A percentile compares a stretch with the other conserved stretches of the same genome.
Conservation (phyloP, 2,888 invertebrate genomes). For the Conus canariensis region DNA sequence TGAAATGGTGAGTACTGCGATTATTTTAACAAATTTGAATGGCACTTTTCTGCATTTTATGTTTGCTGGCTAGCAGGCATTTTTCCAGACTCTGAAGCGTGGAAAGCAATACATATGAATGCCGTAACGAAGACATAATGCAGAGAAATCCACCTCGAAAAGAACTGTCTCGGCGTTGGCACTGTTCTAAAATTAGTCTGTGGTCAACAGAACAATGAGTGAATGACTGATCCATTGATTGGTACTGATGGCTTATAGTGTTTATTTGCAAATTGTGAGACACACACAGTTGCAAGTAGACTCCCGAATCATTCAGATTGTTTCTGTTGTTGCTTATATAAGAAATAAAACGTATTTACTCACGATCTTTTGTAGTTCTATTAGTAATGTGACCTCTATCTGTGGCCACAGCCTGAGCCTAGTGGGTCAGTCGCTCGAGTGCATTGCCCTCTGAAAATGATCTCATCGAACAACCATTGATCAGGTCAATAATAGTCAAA, state of each 20-base stretch:
- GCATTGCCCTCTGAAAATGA: not conserved
- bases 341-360: not conserved
- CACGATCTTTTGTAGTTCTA: not conserved
- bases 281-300: too few species aligned
- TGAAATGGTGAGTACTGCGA: constrained; percentile 27
- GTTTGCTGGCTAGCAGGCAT: not conserved
- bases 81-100: not conserved
- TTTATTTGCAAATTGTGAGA: too few species aligned
- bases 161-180: not conserved
- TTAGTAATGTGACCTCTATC: not conserved
- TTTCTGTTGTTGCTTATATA: not conserved
- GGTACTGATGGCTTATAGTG: not conserved
- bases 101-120: not conserved
- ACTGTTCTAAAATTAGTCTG: not conserved
- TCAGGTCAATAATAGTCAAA: too few species aligned
- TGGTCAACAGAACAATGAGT: constrained; percentile 17
- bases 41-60: constrained; percentile 6
- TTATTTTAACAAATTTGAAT: constrained; percentile 33
- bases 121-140: not conserved
- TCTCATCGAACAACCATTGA: too few species aligned
- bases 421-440: constrained; percentile 4
- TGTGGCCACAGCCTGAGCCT: not conserved
- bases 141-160: not conserved
- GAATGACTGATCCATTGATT: not conserved
- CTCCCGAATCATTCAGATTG: too few species aligned